Base-by-base conservation (phyloP, 2,797 vertebrate species). In the Coregonus sp. region DNA sequence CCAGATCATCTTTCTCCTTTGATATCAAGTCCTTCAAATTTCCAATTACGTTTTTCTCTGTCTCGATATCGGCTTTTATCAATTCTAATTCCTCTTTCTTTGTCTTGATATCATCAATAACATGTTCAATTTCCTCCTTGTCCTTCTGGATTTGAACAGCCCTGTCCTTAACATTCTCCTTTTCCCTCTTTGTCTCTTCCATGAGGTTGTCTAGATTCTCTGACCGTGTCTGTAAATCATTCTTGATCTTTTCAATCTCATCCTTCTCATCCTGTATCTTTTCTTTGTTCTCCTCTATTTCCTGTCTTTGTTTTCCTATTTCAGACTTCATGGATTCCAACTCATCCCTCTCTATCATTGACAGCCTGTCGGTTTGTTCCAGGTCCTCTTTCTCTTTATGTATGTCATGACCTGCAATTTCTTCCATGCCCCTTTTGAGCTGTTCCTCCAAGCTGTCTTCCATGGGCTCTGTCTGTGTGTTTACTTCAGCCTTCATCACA, bases 381-480 rank as follows among this genome's bases (percentile, higher is more conserved):
- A 87, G 75, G 4, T 87, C 81, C 75, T 76, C 74, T 79, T 5
- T 85, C 70, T 74, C 81, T 85, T 79, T 79, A 76, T 87, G 56
- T 5, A 82, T 75, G 66, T 73, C 85, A 54, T 15, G 16, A 54
- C 52, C 52, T 18, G 5, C 14, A 15, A 65, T 12, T 66, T 33
- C 63, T 31, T 31, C 63, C 20, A 31, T 12, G 14, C 33, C 12
- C 1, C 1, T 33, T 66, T 66, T 29, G 25, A 29, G 25, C 63
- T 14, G 4, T 66, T 66, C 25, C 63, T 31, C 14, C 25, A 29
- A 29, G 25, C 29, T 66, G 63, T 66, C 20, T 63, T 75, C 40
- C 18, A 80, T 82, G 25, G 25, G 25, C 29, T 66, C 63, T 66
- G 25, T 31, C 63, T 66, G 20, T 25, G 25, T 31, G 14, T 66